Conservation (phyloP, 2,888 invertebrate species). For the Baccha elongata region DNA sequence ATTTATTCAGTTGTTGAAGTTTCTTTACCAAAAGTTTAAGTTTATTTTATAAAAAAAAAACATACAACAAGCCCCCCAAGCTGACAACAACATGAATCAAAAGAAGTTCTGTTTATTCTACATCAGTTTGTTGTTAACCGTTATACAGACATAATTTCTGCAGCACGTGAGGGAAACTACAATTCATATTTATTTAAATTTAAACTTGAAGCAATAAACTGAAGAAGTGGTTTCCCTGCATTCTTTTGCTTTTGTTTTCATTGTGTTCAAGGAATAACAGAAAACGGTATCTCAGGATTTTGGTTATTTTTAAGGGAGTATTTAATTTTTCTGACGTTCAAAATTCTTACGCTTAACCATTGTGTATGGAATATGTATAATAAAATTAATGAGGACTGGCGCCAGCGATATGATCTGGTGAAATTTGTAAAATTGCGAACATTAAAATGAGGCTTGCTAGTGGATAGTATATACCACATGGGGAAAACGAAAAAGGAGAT, state of each 20-base stretch:
- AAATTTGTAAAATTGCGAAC: too few species aligned
- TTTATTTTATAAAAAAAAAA: too few species aligned
- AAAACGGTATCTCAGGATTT: background rate
- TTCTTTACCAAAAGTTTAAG: background rate
- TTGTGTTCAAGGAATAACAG: slow-evolving; percentile 3
- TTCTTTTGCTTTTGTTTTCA: slow-evolving; percentile 16
- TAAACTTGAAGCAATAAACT: slow-evolving; percentile 10
- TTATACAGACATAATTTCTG: background rate
- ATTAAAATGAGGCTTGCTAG: too few species aligned
- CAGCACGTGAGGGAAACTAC: background rate
- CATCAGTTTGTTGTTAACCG: background rate
- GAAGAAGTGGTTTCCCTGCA: background rate
- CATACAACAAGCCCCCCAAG: slow-evolving; percentile 10
- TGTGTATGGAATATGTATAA: too few species aligned
- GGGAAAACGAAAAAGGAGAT: too few species aligned
- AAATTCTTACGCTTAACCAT: too few species aligned
- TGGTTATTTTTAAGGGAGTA: slow-evolving; percentile 4
- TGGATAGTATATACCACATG: too few species aligned
- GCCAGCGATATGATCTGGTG: too few species aligned
- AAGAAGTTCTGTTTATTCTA: too few species aligned
- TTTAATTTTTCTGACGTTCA: slow-evolving; percentile 1
- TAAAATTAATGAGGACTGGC: too few species aligned
- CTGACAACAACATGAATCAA: background rate
- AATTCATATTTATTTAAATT: slow-evolving; percentile 16
- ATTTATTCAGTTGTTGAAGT: background rate